These are phyloP conservation scores for Tetramorium simillimum DNA, from an alignment of 1,140 invertebrate genomes.

Conservation along the genomic window DNA sequence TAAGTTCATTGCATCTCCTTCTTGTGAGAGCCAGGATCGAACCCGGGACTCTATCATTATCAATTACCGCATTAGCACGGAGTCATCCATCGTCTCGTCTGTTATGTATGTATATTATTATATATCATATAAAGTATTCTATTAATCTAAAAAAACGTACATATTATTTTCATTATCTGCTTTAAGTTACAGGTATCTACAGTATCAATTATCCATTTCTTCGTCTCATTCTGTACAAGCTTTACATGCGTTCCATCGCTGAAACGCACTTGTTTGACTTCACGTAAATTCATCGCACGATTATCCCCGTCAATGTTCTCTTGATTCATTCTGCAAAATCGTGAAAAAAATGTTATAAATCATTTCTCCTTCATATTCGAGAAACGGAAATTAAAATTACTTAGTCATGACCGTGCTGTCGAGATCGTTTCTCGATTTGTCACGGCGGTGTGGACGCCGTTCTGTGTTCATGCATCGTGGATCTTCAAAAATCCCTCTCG, in stretches of 20 bases:
- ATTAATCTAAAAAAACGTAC: background rate
- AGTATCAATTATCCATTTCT: background rate
- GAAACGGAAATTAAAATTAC: background rate
- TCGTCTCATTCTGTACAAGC: background rate
- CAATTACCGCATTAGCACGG: too few relatives aligned
- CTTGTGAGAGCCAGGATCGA: too few relatives aligned
- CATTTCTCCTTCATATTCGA: background rate
- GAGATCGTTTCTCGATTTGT: background rate
- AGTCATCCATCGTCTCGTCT: too few relatives aligned
- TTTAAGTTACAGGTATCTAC: background rate
- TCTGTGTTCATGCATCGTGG: background rate
- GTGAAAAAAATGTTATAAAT: background rate
- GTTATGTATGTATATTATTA: too few relatives aligned
- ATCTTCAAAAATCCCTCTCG: constrained; percentile 25
- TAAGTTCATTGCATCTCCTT: too few relatives aligned
- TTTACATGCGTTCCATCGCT: background rate
- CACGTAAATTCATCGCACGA: background rate
- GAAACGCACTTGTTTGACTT: constrained; percentile 11
- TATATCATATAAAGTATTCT: too few relatives aligned
- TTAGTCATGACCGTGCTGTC: background rate
- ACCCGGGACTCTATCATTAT: too few relatives aligned
- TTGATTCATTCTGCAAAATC: background rate
- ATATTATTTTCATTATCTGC: background rate
- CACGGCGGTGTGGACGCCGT: background rate
- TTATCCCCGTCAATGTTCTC: too few relatives aligned